Evolutionary conservation across 2,113 vertebrate species (phyloP).

Genomic region (Phasianus colchicus): DNA sequence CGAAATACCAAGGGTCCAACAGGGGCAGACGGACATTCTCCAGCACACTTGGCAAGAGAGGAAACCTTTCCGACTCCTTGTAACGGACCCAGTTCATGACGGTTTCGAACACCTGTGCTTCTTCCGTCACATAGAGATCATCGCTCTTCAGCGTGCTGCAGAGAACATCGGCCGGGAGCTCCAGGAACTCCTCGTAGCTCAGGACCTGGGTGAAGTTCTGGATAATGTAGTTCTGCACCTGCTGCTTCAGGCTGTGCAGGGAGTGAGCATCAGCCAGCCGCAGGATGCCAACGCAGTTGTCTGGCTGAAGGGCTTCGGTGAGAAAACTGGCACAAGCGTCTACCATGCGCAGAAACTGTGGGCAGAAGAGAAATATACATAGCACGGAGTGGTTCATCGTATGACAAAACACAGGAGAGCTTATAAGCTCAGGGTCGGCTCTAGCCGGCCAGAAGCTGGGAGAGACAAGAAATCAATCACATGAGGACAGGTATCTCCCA

Average conservation of each 20-base stretch:
- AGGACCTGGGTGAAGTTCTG: slow-evolving; percentile 89
- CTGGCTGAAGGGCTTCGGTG: slow-evolving; percentile 87
- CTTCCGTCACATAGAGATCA: slow-evolving; percentile 88
- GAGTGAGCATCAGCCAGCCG: slow-evolving; percentile 89
- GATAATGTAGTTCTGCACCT: slow-evolving; percentile 88
- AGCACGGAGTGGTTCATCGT: background rate
- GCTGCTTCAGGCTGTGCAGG: slow-evolving; percentile 81
- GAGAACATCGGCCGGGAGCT: slow-evolving; percentile 85
- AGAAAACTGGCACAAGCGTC: slow-evolving; percentile 91
- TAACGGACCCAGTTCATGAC: slow-evolving; percentile 91
- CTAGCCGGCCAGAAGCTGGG: background rate
- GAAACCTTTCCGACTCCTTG: slow-evolving; percentile 76
- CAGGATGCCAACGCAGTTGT: slow-evolving; percentile 93
- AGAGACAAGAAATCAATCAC: background rate
- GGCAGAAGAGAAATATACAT: background rate
- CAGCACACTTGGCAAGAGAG: slow-evolving; percentile 81
- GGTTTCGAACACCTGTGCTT: slow-evolving; percentile 91
- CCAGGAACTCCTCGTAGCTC: slow-evolving; percentile 88
- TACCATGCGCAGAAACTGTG: slow-evolving; percentile 92
- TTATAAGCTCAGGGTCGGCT: background rate
- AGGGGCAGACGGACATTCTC: slow-evolving; percentile 88
- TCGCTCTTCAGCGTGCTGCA: slow-evolving; percentile 86
- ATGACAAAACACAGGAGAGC: background rate
- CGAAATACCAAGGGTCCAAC: slow-evolving; percentile 93
- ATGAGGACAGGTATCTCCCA: background rate